phyloP scores from a whole-genome alignment of 1,140 invertebrate genomes.

The Caenorhabditis brenneri region DNA sequence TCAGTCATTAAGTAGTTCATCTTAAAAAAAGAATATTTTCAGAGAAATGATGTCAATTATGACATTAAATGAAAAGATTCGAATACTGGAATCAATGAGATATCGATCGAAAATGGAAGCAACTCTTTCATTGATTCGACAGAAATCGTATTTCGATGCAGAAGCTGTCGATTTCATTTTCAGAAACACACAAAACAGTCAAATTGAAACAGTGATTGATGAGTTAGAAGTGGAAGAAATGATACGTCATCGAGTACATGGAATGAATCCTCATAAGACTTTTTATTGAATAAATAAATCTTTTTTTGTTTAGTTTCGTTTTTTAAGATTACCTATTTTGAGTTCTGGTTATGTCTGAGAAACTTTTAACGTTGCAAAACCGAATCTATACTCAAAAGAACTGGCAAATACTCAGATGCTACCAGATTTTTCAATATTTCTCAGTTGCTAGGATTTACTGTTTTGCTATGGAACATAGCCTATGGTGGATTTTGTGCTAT shows the following conservation, averaged over 20 bases:
- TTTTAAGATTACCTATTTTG: neutral
- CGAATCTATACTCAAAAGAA: too few species aligned
- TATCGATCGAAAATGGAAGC: constrained; percentile 26
- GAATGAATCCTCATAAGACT: constrained; percentile 18
- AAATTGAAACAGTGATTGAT: neutral
- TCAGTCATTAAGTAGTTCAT: neutral
- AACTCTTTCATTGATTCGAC: neutral
- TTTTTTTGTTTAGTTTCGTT: neutral
- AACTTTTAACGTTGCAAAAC: too few species aligned
- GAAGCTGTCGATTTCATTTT: neutral
- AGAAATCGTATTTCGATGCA: constrained; percentile 28
- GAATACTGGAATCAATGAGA: constrained; percentile 25
- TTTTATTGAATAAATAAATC: neutral
- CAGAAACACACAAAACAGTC: neutral
- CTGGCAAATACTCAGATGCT: too few species aligned
- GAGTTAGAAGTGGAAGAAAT: neutral
- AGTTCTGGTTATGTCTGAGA: too few species aligned
- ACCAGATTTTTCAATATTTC: too few species aligned
- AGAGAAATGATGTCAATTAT: constrained; percentile 25
- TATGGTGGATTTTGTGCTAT: too few species aligned
- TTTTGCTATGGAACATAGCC: too few species aligned
- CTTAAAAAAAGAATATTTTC: neutral
- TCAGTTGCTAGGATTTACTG: too few species aligned
- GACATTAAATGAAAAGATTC: neutral
- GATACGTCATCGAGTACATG: neutral